A percentile compares a stretch with the other conserved stretches of the same genome.
Evolutionary conservation across 2,797 vertebrate species (phyloP).

Genomic region (Poecilia picta): DNA sequence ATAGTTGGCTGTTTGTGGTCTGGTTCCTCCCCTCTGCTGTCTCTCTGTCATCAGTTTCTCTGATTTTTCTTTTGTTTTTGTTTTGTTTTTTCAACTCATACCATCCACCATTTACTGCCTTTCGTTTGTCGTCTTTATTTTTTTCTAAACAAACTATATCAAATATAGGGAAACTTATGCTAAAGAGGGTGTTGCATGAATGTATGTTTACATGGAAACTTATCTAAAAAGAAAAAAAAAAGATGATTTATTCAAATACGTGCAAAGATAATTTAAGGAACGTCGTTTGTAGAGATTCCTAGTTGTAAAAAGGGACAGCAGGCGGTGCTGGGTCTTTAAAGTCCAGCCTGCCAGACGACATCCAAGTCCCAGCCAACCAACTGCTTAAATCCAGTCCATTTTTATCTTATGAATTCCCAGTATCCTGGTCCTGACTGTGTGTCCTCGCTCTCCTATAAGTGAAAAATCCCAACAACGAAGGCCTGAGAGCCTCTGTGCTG

Average conservation of each 20-base stretch:
- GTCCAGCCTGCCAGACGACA: constrained; percentile 68
- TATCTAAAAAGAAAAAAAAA: constrained; percentile 72
- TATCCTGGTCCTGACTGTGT: constrained; percentile 19
- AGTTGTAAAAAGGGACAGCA: constrained; percentile 63
- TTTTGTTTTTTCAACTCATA: constrained; percentile 31
- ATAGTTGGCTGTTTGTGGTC: constrained; percentile 52
- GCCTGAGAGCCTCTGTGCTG: constrained; percentile 44
- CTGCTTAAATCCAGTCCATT: constrained; percentile 45
- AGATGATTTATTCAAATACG: constrained; percentile 70
- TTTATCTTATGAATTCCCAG: constrained; percentile 41
- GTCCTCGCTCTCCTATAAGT: constrained; percentile 40
- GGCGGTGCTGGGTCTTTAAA: constrained; percentile 65
- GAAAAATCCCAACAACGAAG: constrained; percentile 33
- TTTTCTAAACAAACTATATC: constrained; percentile 79
- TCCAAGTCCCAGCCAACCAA: constrained; percentile 66
- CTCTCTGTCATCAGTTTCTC: constrained; percentile 50
- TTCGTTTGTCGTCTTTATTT: constrained; percentile 49
- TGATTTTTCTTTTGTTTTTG: constrained; percentile 25
- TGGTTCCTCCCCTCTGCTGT: constrained; percentile 53
- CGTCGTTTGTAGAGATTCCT: constrained; percentile 79
- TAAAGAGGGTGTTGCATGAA: constrained; percentile 89
- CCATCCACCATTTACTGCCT: constrained; percentile 61
- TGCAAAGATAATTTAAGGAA: constrained; percentile 78
- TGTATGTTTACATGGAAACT: constrained; percentile 88
- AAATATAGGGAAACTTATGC: constrained; percentile 86